Base-by-base conservation (phyloP, 2,113 vertebrate species). In the Pholis gunnellus region DNA sequence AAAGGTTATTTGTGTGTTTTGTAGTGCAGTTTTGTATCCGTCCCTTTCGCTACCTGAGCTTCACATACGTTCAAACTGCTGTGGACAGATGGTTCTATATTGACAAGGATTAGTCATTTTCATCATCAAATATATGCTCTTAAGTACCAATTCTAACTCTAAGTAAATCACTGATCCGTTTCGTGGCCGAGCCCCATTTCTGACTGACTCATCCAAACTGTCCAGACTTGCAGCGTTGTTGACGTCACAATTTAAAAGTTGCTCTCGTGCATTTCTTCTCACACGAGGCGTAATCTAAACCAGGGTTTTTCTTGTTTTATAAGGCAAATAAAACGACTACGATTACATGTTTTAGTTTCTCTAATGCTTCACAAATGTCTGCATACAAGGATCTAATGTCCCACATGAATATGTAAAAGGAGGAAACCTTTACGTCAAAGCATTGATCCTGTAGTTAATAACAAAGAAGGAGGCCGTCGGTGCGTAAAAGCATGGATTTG, bases 171-270 rank as follows among this genome's bases (percentile, higher is more conserved):
- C 29, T 29, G 29, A 31, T 38, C 36, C 7, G 36, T 38, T 38
- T 38, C 7, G 36, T 31, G 31, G 31, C 31, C 31, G 0, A 38
- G 36, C 6, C 48, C 18, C 48, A 22, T 56, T 25, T 11, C 54
- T 27, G 54, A 56, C 22, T 56, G 52, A 56, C 54, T 27, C 54
- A 5, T 27, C n/a, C n/a, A 25, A 0, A 54, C n/a, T 9, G n/a
- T 56, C 46, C 15, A 65, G 73, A 54, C 60, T 1, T 64, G 31
- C 15, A 65, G 60, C 68, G 25, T 52, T 69, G 67, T 50, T 38
- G 48, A 29, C 36, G 5, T 72, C 52, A n/a, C 22, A 25, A 31
- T 20, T 54, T n/a, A n/a, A 14, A 27, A 42, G n/a, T 18, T 46
- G 18, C 2, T 57, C 34, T 7, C 46, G 50, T n/a, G 13, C 64